Evolutionary conservation across 1,140 invertebrate genomes (phyloP), one percentile per base, ranked within the genome.

Genomic region (Telenomus remus): DNA sequence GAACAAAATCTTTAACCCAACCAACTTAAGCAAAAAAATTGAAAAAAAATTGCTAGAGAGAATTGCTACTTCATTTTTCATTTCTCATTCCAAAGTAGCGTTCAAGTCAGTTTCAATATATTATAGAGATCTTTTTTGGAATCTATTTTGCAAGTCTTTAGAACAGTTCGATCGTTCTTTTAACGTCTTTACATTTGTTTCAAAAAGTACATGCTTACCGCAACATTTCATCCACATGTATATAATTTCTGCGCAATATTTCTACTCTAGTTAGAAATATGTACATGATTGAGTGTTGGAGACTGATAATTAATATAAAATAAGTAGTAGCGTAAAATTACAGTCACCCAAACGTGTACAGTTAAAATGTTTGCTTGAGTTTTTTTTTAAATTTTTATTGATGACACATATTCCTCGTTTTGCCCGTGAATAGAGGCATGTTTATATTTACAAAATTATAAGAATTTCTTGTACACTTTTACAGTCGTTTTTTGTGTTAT

Each of bases 271-370:
- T 44, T 51, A 64, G 51, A 33, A 61, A 68, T 27, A 64, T 60
- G 68, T 61, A 69, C 48, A 69, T 70, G 76, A 78, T 78, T 78
- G 60, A 73, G 61, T 78, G 76, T 70, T 61, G 51, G 76, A 79
- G 72, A 79, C 76, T 79, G 71, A 71, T 72, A 72, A 54, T 74
- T 68, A 79, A 69, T 68, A 61, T 53, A 72, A 54, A 50, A 61
- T 75, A 68, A 79, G 57, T 69, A 72, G 68, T 57, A 74, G 35
- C 51, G 19, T 76, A 61, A 55, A 68, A 70, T 68, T 59, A 54
- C 53, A 54, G 37, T 69, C 59, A 76, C 13, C 39, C 47, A 51
- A 35, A 56, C 54, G 55, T 59, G 57, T 55, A 56, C 42, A 49
- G 51, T 16, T 65, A 61, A 73, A 57, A 4, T 37, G 39, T 48